Evolutionary conservation across 1,140 invertebrate genomes (phyloP), one percentile per base, ranked within the genome.

Genomic region (Lepidurus apus): DNA sequence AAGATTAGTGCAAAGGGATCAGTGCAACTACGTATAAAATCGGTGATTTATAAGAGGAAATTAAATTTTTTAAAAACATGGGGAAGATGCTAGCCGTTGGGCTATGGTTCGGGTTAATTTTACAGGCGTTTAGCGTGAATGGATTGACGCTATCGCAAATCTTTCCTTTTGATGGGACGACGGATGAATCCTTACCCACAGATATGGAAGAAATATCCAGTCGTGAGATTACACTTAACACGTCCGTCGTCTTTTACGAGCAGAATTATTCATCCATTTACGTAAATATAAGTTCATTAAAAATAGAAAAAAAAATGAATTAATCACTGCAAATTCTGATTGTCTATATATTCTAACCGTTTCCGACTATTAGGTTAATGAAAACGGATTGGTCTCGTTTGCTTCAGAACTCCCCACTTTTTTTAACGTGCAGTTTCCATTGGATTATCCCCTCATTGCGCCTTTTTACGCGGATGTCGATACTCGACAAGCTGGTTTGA

Each of bases 381-480:
- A 90, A 83, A 96, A 96, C 87, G 96, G 96, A 43, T 87, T 97
- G 13, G 82, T 98, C n/a, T 95, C 95, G 3, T 97, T 98, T 83
- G 87, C 92, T 81, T 92, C 92, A 11, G 91, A 95, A 74, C 91
- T 97, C 78, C 90, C 93, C 21, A 88, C 88, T 74, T 96, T 95
- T 83, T 89, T 94, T 81, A 96, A 95, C 83, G 90, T 93, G 13
- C 91, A 94, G 82, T 95, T 98, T 85, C 96, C 96, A 6, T 85
- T 97, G 79, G 93, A 95, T 79, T 95, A 95, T 85, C 93, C 95
- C 0, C 89, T 94, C 0, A 94, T 98, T 80, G 93, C 95, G 0
- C 93, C 93, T 1, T 92, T 98, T 79, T 96, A 97, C 82, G 90
- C 93, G 0, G 96, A 98, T 84, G 89, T 98, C 1, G 95, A 98